Conservation (phyloP, 2,888 invertebrate species). For the Entomobrya proxima region DNA sequence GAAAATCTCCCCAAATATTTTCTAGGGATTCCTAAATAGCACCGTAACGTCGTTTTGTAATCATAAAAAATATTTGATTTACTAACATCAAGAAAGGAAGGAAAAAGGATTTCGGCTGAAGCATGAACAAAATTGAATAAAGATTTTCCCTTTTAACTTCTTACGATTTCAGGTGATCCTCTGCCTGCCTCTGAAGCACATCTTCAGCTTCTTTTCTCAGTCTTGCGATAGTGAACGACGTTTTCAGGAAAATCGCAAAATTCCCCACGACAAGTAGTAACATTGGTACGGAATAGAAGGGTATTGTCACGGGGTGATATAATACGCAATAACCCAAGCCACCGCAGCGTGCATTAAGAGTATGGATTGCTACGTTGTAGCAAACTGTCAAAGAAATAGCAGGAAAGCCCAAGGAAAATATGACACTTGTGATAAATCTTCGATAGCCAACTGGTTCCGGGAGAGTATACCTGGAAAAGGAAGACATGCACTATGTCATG, state of each 20-base stretch:
- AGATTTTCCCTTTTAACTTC: conserved; percentile 24
- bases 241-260: conserved; percentile 65
- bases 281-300: conserved; percentile 61
- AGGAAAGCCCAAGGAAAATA: conserved; percentile 65
- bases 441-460: conserved; percentile 53
- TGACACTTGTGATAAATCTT: conserved; percentile 54
- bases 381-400: conserved; percentile 41
- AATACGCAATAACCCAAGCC: conserved; percentile 48
- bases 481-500: neutral
- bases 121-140: neutral
- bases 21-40: neutral
- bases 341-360: neutral
- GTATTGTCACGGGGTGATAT: conserved; percentile 51
- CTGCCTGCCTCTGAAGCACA: conserved; percentile 47
- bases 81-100: too few relatives aligned
- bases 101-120: neutral
- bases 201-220: conserved; percentile 62
- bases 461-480: conserved; percentile 34
- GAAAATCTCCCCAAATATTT: neutral
- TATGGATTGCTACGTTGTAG: conserved; percentile 37
- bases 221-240: conserved; percentile 45
- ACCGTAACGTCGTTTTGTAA: too few relatives aligned
- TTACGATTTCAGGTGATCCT: conserved; percentile 67
- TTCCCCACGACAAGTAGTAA: conserved; percentile 57
- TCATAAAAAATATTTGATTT: too few relatives aligned